Evolutionary conservation across 2,888 invertebrate genomes (phyloP).

Genomic region (Lysandra bellargus): DNA sequence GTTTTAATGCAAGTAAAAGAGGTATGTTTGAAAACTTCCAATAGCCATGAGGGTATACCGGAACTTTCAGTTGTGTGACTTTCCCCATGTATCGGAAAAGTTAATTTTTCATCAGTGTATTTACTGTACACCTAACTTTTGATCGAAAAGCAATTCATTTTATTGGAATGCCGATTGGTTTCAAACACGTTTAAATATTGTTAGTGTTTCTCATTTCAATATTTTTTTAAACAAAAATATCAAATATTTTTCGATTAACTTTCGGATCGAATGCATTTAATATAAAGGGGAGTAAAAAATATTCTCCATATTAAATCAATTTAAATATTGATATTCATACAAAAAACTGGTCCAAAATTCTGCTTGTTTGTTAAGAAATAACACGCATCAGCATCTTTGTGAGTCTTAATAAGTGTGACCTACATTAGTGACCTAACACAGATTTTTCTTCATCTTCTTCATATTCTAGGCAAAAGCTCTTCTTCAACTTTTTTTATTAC

Average conservation of each 20-base stretch:
- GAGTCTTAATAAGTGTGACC: neutral
- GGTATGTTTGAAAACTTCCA: neutral
- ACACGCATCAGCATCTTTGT: neutral
- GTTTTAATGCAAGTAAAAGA: neutral
- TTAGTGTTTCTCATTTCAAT: neutral
- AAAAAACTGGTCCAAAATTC: neutral
- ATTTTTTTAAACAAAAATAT: slow-evolving; percentile 1
- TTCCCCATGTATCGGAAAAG: neutral
- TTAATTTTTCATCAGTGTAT: neutral
- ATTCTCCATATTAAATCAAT: neutral
- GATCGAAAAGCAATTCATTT: slow-evolving; percentile 6
- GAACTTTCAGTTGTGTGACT: neutral
- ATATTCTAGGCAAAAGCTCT: neutral
- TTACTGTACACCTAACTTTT: neutral
- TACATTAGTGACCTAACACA: slow-evolving; percentile 2
- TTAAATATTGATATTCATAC: neutral
- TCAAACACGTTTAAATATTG: neutral
- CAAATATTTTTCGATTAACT: neutral
- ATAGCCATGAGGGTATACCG: neutral
- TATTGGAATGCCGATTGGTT: slow-evolving; percentile 8
- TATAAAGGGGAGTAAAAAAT: neutral
- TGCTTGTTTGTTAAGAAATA: neutral
- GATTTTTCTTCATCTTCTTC: neutral
- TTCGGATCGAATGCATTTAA: neutral
- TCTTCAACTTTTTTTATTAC: too few species aligned